Percentiles rank a stretch among this genome's conserved stretches.
These are phyloP conservation scores for Brachypodius melanocephalos DNA, from an alignment of 2,113 vertebrate species.

Conservation along the genomic window DNA sequence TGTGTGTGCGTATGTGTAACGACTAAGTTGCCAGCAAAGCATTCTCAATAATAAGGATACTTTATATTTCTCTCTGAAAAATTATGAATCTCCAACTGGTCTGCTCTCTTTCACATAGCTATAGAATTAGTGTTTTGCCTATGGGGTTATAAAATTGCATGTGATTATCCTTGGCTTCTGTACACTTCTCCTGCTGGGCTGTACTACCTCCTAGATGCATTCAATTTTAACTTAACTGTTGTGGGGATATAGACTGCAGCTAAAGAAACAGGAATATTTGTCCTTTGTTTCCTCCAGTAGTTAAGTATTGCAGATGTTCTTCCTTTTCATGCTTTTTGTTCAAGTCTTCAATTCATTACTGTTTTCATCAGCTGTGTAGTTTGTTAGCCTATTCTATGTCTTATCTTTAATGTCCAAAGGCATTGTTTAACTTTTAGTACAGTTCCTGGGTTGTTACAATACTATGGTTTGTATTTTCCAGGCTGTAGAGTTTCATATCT, in stretches of 20 bases:
- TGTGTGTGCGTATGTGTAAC: background rate
- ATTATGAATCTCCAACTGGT: background rate
- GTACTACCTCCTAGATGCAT: background rate
- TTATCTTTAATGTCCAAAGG: constrained; percentile 52
- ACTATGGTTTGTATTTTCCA: constrained; percentile 35
- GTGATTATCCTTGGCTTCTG: background rate
- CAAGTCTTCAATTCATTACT: constrained; percentile 37
- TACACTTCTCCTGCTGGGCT: background rate
- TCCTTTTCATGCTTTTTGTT: constrained; percentile 52
- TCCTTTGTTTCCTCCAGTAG: constrained; percentile 24
- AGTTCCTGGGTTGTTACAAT: constrained; percentile 60
- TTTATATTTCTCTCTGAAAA: background rate
- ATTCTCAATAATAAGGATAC: background rate
- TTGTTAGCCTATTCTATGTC: constrained; percentile 52
- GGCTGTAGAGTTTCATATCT: constrained; percentile 4
- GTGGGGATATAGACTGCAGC: background rate
- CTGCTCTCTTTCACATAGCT: background rate
- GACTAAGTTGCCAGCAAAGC: background rate
- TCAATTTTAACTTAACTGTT: constrained; percentile 3
- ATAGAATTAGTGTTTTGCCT: background rate
- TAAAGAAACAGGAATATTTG: constrained; percentile 50
- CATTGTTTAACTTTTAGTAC: constrained; percentile 55
- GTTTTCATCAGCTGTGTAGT: constrained; percentile 55
- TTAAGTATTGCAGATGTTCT: constrained; percentile 60
- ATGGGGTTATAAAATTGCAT: background rate